Evolutionary conservation across 2,113 vertebrate genomes (phyloP).

Genomic region (Ovibos moschatus): DNA sequence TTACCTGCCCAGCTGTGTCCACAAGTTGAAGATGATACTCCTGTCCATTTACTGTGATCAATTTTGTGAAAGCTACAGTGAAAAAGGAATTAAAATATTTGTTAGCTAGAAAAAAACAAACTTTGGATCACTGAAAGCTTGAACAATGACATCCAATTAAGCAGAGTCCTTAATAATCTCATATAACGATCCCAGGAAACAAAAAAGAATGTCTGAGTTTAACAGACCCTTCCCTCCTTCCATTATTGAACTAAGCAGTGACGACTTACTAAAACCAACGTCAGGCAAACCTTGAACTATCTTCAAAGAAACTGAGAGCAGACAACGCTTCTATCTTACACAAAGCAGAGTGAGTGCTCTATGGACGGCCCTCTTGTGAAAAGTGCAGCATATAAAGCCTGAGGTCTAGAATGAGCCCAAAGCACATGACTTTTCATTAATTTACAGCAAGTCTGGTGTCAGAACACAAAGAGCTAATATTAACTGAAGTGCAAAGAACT

Average conservation of each 20-base stretch:
- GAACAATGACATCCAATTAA: not conserved
- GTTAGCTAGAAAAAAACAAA: not conserved
- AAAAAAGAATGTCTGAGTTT: not conserved
- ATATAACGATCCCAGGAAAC: not conserved
- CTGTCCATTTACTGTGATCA: conserved; percentile 99
- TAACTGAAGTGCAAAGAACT: not conserved
- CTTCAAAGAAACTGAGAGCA: not conserved
- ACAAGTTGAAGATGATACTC: conserved; percentile 99
- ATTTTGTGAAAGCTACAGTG: conserved; percentile 94
- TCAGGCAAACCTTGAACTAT: not conserved
- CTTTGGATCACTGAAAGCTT: not conserved
- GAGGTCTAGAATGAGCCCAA: not conserved
- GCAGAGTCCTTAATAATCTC: not conserved
- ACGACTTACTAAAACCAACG: not conserved
- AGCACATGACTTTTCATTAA: not conserved
- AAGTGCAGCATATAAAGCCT: not conserved
- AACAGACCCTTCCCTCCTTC: not conserved
- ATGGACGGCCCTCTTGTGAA: not conserved
- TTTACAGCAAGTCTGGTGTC: not conserved
- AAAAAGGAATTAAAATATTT: conserved; percentile 44
- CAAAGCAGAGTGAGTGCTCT: not conserved
- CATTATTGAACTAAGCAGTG: not conserved
- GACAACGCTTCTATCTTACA: not conserved
- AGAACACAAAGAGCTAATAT: not conserved
- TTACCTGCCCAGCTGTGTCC: conserved; percentile 97